phyloP scores from a whole-genome alignment of 2,113 vertebrate species.

The Epinephelus moara region DNA sequence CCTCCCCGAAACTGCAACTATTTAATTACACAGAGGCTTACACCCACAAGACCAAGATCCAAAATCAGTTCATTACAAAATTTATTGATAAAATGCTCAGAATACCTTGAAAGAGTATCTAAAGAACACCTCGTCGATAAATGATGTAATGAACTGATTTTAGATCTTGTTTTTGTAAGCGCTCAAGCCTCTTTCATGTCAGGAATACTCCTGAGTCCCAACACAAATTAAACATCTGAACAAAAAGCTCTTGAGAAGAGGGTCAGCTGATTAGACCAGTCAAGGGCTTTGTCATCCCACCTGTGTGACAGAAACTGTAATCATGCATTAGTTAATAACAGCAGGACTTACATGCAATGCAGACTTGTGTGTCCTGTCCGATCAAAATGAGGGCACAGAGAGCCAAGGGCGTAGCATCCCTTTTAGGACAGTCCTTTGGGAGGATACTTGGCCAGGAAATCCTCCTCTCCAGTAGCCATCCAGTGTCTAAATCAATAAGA shows the following conservation, averaged over 20 bases:
- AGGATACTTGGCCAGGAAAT: conserved; percentile 38
- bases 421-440: conserved; percentile 44
- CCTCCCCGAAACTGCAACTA: background rate
- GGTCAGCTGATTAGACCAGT: conserved; percentile 4
- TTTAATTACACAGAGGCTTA: background rate
- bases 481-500: conserved; percentile 49
- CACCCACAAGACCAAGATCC: background rate
- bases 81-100: conserved; percentile 22
- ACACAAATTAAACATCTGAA: background rate
- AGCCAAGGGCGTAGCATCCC: conserved; percentile 20
- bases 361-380: conserved; percentile 13
- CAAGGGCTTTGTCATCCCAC: background rate
- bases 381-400: conserved; percentile 41
- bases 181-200: background rate
- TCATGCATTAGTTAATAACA: conserved; percentile 20
- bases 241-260: conserved; percentile 10
- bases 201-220: background rate
- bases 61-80: conserved; percentile 20
- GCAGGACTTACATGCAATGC: conserved; percentile 3
- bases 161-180: conserved; percentile 4
- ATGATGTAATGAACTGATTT: conserved; percentile 1
- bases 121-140: conserved; percentile 24
- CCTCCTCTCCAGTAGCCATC: conserved; percentile 18
- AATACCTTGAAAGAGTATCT: conserved; percentile 20
- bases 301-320: conserved; percentile 7